Conservation (phyloP, 2,113 vertebrate genomes). For the Cynocephalus volans region DNA sequence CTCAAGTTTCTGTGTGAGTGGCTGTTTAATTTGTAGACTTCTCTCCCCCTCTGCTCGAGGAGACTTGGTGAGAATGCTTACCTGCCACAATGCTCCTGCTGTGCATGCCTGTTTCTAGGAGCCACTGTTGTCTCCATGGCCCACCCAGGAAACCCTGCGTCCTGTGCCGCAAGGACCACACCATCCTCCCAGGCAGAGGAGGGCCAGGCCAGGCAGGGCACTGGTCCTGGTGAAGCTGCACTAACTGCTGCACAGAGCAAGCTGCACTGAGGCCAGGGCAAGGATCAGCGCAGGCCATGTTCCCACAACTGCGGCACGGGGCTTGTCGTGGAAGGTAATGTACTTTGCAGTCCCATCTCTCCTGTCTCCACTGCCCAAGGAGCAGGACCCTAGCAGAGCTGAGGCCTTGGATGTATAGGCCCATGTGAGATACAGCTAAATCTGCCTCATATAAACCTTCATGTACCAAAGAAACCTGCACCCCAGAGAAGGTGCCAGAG, state of each 20-base stretch:
- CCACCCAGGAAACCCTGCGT: background rate
- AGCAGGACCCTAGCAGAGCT: background rate
- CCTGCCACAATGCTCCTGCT: background rate
- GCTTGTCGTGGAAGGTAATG: background rate
- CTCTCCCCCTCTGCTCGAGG: background rate
- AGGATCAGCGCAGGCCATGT: fast-evolving
- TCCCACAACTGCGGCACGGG: background rate
- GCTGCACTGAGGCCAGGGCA: background rate
- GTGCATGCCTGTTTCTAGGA: background rate
- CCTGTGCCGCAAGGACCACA: background rate
- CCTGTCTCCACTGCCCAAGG: background rate
- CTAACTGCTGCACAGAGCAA: background rate
- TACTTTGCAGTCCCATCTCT: background rate
- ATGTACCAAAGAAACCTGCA: fast-evolving
- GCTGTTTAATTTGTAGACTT: background rate
- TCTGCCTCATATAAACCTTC: background rate
- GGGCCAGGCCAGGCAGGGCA: background rate
- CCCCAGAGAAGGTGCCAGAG: background rate
- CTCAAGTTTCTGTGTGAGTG: slow-evolving; percentile 41
- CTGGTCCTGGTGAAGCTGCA: fast-evolving
- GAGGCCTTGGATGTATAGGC: background rate
- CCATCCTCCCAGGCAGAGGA: too few species aligned
- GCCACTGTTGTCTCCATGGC: background rate
- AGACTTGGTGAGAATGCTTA: background rate
- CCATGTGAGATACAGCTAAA: fast-evolving